Evolutionary conservation across 1,140 invertebrate genomes (phyloP), one percentile per base, ranked within the genome.

Genomic region (Brachionus sp.): DNA sequence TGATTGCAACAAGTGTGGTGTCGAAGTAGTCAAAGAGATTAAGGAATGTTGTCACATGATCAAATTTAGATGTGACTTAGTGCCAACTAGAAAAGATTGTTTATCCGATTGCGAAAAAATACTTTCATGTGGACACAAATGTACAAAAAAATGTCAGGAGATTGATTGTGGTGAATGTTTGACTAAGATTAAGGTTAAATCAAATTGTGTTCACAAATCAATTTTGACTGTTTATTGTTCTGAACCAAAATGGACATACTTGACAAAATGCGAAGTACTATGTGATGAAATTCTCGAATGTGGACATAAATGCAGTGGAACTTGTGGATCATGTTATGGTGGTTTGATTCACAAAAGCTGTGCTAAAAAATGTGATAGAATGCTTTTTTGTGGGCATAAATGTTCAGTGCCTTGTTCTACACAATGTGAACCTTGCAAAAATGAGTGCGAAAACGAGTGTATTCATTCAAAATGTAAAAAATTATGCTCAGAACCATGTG

Each of bases 361-460:
- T 84, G 57, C 53, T 13, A 42, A 86, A 57, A 82, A 83, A 35
- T 90, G 73, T 35, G 50, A 46, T 33, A n/a, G 50, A 23, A 3
- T 64, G 5, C 33, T 77, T n/a, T 62, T 77, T 16, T 77, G 68
- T 77, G 42, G 46, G 19, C 53, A 84, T 33, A 35, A 57, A 46
- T 53, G 73, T 19, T 25, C 23, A 77, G 16, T 77, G 29, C 85
- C 77, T 3, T 68, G 23, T 16, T 86, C 86, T 83, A 85, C 84
- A 3, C 83, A 84, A 13, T 93, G 92, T 84, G 91, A 91, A 16
- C 92, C 92, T 2, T 93, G 92, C 86, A 87, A 87, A 33, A 86
- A 88, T 73, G 85, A 80, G 13, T 93, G 92, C 85, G 85, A 90
- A 73, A 91, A 91, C 73, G 87, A 86, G 53, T 93, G 93, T 86